Evolutionary conservation across 2,113 vertebrate genomes (phyloP), one percentile per base, ranked within the genome.

Genomic region (Pterophyllum scalare): DNA sequence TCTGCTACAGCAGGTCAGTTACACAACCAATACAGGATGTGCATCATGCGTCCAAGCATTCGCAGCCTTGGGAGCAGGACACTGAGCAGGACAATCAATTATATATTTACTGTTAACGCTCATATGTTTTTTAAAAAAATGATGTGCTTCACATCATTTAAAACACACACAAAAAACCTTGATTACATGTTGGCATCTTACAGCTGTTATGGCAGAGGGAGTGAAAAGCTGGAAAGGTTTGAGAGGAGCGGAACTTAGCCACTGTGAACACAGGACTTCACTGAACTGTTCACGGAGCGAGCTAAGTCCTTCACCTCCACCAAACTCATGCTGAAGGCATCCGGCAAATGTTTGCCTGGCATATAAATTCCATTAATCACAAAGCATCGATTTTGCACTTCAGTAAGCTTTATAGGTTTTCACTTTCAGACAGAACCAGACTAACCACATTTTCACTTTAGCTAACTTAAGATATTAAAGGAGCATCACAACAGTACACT

Each of bases 181-280:
- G 46, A 59, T 28, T 61, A 79, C 54, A 31, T 31, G 84, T 64
- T 82, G 76, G 79, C 20, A 22, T 82, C 70, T 83, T 38, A 7
- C 67, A 81, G 90, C 75, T 86, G 87, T 84, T 17, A 38, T 2
- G 54, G 60, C 40, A 70, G 61, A 3, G 35, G 59, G 6, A 3
- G 15, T 28, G 49, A 24, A 77, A 70, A 24, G 89, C 52, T 57
- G 94, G 20, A 75, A 22, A 77, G 14, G 89, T 88, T 94, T 94
- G 95, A 89, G 94, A 96, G 94, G 91, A 93, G 96, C 96, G 96
- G 96, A 97, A 97, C 96, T 97, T 97, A 97, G 96, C 96, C 96
- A 97, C 96, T 97, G 96, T 97, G 96, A 97, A 97, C 96, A 97
- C 90, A 87, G 90, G 89, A 65, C 87, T 93, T 93, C 81, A 91